Conservation (phyloP, 2,113 vertebrate species). For the Orycteropus afer region DNA sequence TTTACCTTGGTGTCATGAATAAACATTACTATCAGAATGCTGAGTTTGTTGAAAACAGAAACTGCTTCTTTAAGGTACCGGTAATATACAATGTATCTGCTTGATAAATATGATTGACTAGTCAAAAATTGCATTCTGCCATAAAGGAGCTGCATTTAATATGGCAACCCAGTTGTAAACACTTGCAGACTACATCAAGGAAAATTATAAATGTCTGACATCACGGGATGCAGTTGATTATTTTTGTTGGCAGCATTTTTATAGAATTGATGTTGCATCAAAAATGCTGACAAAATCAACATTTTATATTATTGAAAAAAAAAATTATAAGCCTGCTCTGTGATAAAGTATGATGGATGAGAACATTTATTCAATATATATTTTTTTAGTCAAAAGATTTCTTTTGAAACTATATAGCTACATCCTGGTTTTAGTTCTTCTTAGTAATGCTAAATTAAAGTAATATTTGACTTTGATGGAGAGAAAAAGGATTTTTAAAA, state of each 20-base stretch:
- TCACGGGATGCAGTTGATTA: constrained; percentile 44
- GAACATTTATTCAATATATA: constrained; percentile 53
- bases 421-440: constrained; percentile 21
- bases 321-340: not conserved
- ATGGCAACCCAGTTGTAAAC: not conserved
- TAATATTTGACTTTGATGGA: constrained; percentile 56
- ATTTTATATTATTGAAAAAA: constrained; percentile 49
- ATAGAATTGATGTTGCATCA: constrained; percentile 43
- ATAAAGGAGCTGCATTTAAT: constrained; percentile 44
- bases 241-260: constrained; percentile 50
- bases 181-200: not conserved
- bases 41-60: constrained; percentile 57
- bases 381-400: not conserved
- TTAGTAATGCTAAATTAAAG: constrained; percentile 57
- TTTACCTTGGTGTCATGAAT: not conserved
- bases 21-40: not conserved
- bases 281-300: constrained; percentile 73
- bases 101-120: constrained; percentile 42
- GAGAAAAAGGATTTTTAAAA: constrained; percentile 48
- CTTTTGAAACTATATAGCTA: constrained; percentile 56
- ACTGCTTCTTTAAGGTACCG: constrained; percentile 16
- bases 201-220: constrained; percentile 58
- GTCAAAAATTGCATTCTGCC: constrained; percentile 50
- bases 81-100: constrained; percentile 19
- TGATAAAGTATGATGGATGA: constrained; percentile 65